phyloP scores from a whole-genome alignment of 2,888 invertebrate genomes.

The Tortrix viridana region DNA sequence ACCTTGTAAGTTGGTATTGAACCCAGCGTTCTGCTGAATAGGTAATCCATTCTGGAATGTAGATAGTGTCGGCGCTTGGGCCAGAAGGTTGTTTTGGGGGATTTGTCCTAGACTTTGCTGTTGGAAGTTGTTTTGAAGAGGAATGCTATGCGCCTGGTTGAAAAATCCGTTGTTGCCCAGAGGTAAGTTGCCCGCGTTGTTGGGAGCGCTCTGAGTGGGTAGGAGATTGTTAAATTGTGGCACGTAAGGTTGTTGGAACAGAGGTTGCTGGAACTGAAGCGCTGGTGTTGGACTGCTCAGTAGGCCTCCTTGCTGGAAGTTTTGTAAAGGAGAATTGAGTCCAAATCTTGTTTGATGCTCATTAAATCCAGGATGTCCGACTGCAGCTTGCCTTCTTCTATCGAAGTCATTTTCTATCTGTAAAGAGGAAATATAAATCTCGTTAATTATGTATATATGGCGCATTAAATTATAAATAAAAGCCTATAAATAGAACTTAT shows the following conservation, averaged over 20 bases:
- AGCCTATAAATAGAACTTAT: too few species aligned
- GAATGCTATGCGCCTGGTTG: conserved; percentile 56
- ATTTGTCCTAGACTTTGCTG: conserved; percentile 62
- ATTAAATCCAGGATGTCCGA: conserved; percentile 71
- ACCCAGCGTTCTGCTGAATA: conserved; percentile 58
- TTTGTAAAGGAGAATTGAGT: conserved; percentile 71
- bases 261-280: conserved; percentile 51
- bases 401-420: conserved; percentile 82
- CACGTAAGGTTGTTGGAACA: conserved; percentile 69
- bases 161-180: conserved; percentile 61
- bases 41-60: conserved; percentile 65
- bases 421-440: conserved; percentile 51
- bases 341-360: conserved; percentile 80
- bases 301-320: conserved; percentile 64
- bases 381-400: conserved; percentile 71
- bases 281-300: conserved; percentile 63
- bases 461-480: too few species aligned
- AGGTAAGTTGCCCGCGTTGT: conserved; percentile 50
- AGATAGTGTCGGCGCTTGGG: conserved; percentile 68
- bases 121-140: conserved; percentile 58
- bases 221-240: conserved; percentile 70
- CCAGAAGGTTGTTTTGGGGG: conserved; percentile 58
- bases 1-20: conserved; percentile 57
- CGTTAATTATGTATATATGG: conserved; percentile 9
- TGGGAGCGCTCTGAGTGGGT: conserved; percentile 51